Percentiles rank a stretch among this genome's conserved stretches.
phyloP scores from a whole-genome alignment of 2,113 vertebrate genomes.

The Macquaria australasica region DNA sequence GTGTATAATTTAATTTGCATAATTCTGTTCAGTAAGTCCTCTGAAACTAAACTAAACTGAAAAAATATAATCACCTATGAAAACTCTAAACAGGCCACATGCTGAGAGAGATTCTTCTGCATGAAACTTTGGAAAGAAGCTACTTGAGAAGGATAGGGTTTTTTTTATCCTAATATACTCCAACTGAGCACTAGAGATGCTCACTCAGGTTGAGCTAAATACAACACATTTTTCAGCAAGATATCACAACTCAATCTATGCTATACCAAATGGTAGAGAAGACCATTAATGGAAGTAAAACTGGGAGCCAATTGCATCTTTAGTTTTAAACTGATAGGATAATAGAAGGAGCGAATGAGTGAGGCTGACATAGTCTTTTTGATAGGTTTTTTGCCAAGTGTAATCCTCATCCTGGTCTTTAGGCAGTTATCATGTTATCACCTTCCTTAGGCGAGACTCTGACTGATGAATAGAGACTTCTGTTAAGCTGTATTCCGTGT shows the following conservation, averaged over 20 bases:
- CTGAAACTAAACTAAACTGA: neutral
- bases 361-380: neutral
- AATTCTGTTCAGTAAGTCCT: neutral
- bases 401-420: conserved; percentile 7
- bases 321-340: neutral
- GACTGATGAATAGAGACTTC: neutral
- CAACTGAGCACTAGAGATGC: neutral
- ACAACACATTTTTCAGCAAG: neutral
- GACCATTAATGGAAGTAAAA: neutral
- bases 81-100: neutral
- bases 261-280: neutral
- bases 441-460: neutral
- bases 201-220: neutral
- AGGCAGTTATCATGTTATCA: neutral
- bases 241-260: neutral
- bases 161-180: neutral
- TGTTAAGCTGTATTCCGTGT: conserved; percentile 10
- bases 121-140: neutral
- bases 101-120: neutral
- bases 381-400: conserved; percentile 4
- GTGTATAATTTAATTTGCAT: neutral
- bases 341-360: neutral
- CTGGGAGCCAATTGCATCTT: neutral
- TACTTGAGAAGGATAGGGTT: neutral
- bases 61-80: too few species aligned